Evolutionary conservation across 2,113 vertebrate species (phyloP).

Genomic region (Orycteropus afer): DNA sequence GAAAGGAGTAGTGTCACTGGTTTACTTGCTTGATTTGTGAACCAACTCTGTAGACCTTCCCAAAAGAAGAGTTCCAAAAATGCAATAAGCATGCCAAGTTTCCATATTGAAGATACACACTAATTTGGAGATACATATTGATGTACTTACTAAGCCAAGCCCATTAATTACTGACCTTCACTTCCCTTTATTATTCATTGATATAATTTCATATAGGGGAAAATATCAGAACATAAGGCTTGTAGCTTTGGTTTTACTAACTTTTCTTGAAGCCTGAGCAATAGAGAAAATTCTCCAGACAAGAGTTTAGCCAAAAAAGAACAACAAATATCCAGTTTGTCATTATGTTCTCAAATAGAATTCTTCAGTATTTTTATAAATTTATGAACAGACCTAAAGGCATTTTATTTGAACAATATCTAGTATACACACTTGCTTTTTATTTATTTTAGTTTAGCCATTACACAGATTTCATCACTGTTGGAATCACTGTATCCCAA

Average conservation of each 20-base stretch:
- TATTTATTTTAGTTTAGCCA: constrained; percentile 32
- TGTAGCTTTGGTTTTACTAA: constrained; percentile 32
- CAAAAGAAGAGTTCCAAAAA: not conserved
- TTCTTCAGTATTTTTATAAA: constrained; percentile 61
- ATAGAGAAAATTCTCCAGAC: constrained; percentile 26
- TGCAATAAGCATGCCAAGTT: not conserved
- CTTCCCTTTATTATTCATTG: not conserved
- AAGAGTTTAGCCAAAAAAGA: constrained; percentile 12
- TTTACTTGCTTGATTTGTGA: constrained; percentile 24
- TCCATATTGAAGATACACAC: not conserved
- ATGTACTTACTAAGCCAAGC: not conserved
- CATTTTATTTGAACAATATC: constrained; percentile 21
- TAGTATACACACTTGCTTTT: constrained; percentile 44
- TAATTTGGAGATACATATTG: not conserved
- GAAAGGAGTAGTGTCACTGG: not conserved
- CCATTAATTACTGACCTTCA: not conserved
- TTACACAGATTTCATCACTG: constrained; percentile 30
- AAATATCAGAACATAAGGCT: not conserved
- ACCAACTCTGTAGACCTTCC: not conserved
- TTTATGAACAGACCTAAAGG: not conserved
- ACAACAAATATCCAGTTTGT: not conserved
- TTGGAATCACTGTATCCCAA: not conserved
- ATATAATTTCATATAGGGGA: constrained; percentile 28
- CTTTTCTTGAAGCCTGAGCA: not conserved
- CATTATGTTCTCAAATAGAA: not conserved